These are phyloP conservation scores for Drosophila hawaiiensis DNA, from an alignment of 2,888 invertebrate species.

Conservation along the genomic window DNA sequence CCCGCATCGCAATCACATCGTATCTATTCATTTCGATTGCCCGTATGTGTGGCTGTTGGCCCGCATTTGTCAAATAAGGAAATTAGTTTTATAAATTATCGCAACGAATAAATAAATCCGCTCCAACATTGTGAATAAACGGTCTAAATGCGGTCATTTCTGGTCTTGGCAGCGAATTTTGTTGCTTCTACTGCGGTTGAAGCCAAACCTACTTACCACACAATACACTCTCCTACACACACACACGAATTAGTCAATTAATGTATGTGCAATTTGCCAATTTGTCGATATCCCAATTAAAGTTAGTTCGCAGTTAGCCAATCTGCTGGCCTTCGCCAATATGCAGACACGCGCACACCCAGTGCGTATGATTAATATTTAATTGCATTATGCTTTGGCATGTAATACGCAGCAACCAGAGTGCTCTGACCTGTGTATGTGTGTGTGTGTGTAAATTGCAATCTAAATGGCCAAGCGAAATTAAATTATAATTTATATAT, in stretches of 20 bases:
- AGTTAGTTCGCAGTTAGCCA: slow-evolving; percentile 25
- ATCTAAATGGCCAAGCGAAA: slow-evolving; percentile 55
- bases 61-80: slow-evolving; percentile 58
- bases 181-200: not conserved
- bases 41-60: slow-evolving; percentile 10
- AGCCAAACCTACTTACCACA: not conserved
- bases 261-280: slow-evolving; percentile 64
- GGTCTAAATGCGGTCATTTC: slow-evolving; percentile 28
- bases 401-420: slow-evolving; percentile 41
- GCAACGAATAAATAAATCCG: slow-evolving; percentile 5
- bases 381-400: slow-evolving; percentile 65
- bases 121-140: slow-evolving; percentile 10
- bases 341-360: slow-evolving; percentile 10
- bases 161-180: slow-evolving; percentile 28
- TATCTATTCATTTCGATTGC: slow-evolving; percentile 15
- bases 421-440: slow-evolving; percentile 22
- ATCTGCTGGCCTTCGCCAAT: slow-evolving; percentile 32
- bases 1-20: slow-evolving; percentile 1
- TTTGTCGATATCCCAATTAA: slow-evolving; percentile 60
- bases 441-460: slow-evolving; percentile 11
- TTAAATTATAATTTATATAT: slow-evolving; percentile 63
- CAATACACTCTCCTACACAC: not conserved
- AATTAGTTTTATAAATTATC: slow-evolving; percentile 61
- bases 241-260: slow-evolving; percentile 67
- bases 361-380: slow-evolving; percentile 76